Conservation (phyloP, 2,113 vertebrate species). For the Irena cyanogastra region DNA sequence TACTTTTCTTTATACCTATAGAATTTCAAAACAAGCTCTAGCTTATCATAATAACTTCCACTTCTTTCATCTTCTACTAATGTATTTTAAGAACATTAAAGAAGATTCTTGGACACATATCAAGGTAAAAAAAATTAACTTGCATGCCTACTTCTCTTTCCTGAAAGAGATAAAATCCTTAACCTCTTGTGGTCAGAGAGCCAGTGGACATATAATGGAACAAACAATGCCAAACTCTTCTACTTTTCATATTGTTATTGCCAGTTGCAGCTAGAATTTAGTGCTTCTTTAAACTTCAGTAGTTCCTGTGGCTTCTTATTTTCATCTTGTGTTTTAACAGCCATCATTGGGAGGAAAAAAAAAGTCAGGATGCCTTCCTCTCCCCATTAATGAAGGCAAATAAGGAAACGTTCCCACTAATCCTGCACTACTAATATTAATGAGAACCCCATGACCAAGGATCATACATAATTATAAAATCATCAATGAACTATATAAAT, state of each 20-base stretch:
- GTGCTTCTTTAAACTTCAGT: background rate
- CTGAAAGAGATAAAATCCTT: background rate
- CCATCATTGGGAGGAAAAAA: background rate
- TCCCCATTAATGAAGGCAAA: background rate
- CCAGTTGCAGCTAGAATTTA: background rate
- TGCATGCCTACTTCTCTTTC: background rate
- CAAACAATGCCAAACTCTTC: background rate
- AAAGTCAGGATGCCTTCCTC: background rate
- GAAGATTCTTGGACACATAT: slow-evolving; percentile 32
- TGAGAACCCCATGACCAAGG: background rate
- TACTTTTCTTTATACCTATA: slow-evolving; percentile 5
- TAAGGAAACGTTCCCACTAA: background rate
- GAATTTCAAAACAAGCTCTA: slow-evolving; percentile 54
- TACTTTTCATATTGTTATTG: background rate
- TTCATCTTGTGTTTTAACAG: background rate
- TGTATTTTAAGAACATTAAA: slow-evolving; percentile 31
- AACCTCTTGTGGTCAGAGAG: background rate
- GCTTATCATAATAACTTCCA: slow-evolving; percentile 16
- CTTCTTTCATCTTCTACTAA: slow-evolving; percentile 36
- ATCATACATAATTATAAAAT: background rate
- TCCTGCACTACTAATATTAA: background rate
- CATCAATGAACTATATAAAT: background rate
- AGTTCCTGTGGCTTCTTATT: background rate
- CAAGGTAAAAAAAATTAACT: slow-evolving; percentile 16
- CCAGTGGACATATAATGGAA: background rate